These are phyloP conservation scores for Rhinolophus sinicus DNA, from an alignment of 2,113 vertebrate genomes.

Conservation along the genomic window DNA sequence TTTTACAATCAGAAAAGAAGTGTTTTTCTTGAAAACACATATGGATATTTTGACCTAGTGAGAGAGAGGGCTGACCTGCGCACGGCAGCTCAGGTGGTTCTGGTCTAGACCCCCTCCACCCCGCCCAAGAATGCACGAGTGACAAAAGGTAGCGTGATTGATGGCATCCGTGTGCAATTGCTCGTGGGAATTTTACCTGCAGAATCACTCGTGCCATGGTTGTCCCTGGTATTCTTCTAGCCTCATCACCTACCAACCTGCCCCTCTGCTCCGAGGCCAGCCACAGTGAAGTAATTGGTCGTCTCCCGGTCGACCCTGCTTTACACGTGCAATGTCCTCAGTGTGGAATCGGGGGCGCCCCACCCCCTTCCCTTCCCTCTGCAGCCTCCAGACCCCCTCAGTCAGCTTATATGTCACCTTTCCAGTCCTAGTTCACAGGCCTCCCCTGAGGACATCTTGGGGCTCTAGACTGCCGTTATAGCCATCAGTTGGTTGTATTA, in stretches of 20 bases:
- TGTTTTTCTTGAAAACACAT: not conserved
- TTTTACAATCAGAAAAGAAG: not conserved
- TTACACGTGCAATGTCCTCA: not conserved
- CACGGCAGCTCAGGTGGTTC: accelerated
- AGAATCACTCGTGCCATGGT: accelerated
- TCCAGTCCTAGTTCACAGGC: not conserved
- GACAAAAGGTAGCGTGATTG: accelerated
- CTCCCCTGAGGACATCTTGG: not conserved
- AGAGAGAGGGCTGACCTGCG: no score
- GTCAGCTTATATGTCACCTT: not conserved
- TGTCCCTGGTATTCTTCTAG: not conserved
- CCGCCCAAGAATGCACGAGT: accelerated
- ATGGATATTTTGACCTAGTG: not conserved
- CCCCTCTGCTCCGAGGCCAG: not conserved
- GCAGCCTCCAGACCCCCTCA: not conserved
- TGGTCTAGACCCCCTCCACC: no score
- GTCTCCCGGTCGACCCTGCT: accelerated
- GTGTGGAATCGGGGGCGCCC: accelerated
- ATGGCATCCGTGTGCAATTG: accelerated
- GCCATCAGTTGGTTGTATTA: accelerated
- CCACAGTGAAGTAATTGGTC: not conserved
- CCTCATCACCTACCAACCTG: not conserved
- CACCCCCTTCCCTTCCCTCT: not conserved
- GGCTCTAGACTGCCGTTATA: accelerated
- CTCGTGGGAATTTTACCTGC: not conserved